phyloP scores from a whole-genome alignment of 1,140 invertebrate genomes.

The Brachionus paranguensis region DNA sequence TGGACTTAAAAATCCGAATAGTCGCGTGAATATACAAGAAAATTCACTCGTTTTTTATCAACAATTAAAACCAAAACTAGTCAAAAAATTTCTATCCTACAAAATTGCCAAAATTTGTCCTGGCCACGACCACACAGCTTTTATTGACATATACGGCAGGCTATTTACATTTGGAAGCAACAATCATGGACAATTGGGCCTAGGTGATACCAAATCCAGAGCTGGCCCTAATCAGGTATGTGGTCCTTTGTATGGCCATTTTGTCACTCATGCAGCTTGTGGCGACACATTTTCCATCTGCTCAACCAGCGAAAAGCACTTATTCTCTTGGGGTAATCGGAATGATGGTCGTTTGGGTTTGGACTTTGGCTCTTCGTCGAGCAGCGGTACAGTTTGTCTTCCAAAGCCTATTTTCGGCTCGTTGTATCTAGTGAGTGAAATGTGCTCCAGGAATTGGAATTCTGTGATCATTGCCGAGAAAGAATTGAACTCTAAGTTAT shows the following conservation, averaged over 20 bases:
- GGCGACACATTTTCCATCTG: constrained; percentile 66
- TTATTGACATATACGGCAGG: constrained; percentile 61
- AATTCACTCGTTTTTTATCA: background rate
- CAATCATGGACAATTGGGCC: constrained; percentile 62
- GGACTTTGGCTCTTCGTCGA: constrained; percentile 29
- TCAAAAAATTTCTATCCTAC: constrained; percentile 49
- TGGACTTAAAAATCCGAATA: background rate
- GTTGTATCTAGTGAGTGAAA: constrained; percentile 49
- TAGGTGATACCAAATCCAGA: constrained; percentile 56
- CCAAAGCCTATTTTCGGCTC: constrained; percentile 54
- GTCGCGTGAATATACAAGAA: background rate
- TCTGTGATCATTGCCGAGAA: constrained; percentile 51
- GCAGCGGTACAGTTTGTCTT: constrained; percentile 44
- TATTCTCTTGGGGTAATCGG: constrained; percentile 53
- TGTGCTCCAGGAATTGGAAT: constrained; percentile 49
- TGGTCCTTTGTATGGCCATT: constrained; percentile 54
- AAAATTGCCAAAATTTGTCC: constrained; percentile 58
- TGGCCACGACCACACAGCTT: constrained; percentile 61
- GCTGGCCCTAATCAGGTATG: constrained; percentile 58
- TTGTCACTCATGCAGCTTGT: constrained; percentile 57
- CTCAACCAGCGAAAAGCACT: constrained; percentile 57
- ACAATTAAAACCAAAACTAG: constrained; percentile 41
- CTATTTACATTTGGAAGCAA: constrained; percentile 67
- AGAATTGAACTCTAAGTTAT: background rate
- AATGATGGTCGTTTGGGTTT: constrained; percentile 52